These are phyloP conservation scores for Drosophila asahinai DNA, from an alignment of 1,140 invertebrate species.

Conservation along the genomic window DNA sequence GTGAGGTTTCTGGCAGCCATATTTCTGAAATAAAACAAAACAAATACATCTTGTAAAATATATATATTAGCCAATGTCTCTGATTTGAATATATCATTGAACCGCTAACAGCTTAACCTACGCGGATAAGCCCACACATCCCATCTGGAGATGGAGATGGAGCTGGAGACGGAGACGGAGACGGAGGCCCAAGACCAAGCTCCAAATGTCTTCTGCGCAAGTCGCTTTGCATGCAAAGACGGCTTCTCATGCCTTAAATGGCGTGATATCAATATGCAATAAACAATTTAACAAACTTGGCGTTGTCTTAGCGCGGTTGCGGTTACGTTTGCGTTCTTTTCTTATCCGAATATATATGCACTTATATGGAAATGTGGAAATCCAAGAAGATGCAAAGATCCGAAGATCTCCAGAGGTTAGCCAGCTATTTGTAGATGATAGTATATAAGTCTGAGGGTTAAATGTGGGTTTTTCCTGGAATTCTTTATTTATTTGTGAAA, in stretches of 20 bases:
- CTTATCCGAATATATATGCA: slow-evolving; percentile 23
- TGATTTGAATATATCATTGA: slow-evolving; percentile 27
- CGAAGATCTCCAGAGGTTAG: slow-evolving; percentile 6
- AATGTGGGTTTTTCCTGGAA: background rate
- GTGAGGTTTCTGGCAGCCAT: slow-evolving; percentile 50
- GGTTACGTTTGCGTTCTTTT: slow-evolving; percentile 45
- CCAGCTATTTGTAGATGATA: slow-evolving; percentile 10
- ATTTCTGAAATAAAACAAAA: slow-evolving; percentile 54
- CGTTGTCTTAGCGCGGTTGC: slow-evolving; percentile 67
- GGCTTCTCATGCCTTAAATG: slow-evolving; percentile 71
- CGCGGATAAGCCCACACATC: slow-evolving; percentile 28
- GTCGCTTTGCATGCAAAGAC: slow-evolving; percentile 69
- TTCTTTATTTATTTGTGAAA: too few species aligned
- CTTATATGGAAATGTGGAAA: slow-evolving; percentile 73
- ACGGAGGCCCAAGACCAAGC: slow-evolving; percentile 17
- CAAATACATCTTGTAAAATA: slow-evolving; percentile 28
- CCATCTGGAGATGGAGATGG: slow-evolving; percentile 1
- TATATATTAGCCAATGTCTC: slow-evolving; percentile 18
- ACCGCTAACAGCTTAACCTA: slow-evolving; percentile 31
- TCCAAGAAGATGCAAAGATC: slow-evolving; percentile 65
- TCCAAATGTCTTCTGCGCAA: slow-evolving; percentile 51
- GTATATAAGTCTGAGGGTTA: background rate
- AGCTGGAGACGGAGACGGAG: background rate
- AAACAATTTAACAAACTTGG: slow-evolving; percentile 81
- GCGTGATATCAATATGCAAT: slow-evolving; percentile 81